A percentile compares a stretch with the other conserved stretches of the same genome.
These are phyloP conservation scores for Cordylochernes scorpioides DNA, from an alignment of 2,888 invertebrate species.

Conservation along the genomic window DNA sequence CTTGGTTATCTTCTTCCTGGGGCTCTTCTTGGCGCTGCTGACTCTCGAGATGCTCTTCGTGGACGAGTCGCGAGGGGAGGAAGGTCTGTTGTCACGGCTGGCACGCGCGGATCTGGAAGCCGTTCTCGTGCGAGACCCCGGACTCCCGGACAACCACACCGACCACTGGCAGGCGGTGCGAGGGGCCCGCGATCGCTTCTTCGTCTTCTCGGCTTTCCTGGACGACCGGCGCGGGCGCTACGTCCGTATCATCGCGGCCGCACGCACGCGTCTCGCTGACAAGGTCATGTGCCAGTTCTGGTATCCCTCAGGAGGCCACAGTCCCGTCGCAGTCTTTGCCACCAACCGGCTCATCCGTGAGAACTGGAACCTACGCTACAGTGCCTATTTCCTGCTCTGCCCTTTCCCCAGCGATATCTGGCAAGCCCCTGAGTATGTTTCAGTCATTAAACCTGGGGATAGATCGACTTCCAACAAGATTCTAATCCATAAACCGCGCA, in stretches of 20 bases:
- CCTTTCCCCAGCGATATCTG: slow-evolving; percentile 21
- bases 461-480: slow-evolving; percentile 34
- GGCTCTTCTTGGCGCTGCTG: no score
- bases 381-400: slow-evolving; percentile 58
- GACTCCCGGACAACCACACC: no score
- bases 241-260: slow-evolving; percentile 55
- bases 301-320: slow-evolving; percentile 27
- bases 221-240: slow-evolving; percentile 26
- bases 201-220: slow-evolving; percentile 67
- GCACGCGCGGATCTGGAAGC: no score
- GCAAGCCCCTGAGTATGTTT: slow-evolving; percentile 35
- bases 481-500: slow-evolving; percentile 31
- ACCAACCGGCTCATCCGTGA: slow-evolving; percentile 44
- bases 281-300: slow-evolving; percentile 31
- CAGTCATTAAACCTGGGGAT: slow-evolving; percentile 29
- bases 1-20: no score
- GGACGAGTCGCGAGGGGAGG: no score
- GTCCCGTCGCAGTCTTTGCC: slow-evolving; percentile 12
- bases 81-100: no score
- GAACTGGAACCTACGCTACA: slow-evolving; percentile 70
- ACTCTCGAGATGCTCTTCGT: no score
- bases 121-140: no score
- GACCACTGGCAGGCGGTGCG: slow-evolving; percentile 20
- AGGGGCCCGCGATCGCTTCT: slow-evolving; percentile 36
- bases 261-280: slow-evolving; percentile 57